Conservation (phyloP, 2,113 vertebrate genomes). For the Dromas ardeola region DNA sequence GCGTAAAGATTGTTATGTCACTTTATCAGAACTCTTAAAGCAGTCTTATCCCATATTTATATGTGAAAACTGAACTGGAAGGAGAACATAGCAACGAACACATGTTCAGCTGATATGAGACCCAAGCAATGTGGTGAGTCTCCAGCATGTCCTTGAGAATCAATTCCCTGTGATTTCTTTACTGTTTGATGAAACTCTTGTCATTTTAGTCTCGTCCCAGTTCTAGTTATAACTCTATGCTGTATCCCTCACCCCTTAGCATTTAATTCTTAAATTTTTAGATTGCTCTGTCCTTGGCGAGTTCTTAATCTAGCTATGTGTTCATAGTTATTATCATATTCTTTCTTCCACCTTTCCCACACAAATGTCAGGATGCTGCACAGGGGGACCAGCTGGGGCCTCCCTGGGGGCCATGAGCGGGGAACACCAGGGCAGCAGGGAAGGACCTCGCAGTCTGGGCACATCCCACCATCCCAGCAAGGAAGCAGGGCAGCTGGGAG, state of each 20-base stretch:
- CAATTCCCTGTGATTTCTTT: neutral
- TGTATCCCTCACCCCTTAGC: neutral
- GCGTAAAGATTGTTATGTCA: neutral
- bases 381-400: neutral
- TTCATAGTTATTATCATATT: neutral
- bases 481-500: neutral
- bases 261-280: neutral
- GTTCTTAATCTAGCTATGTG: neutral
- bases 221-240: neutral
- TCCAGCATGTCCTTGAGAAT: neutral
- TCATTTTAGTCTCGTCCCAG: neutral
- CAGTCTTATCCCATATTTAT: neutral
- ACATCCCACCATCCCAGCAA: neutral
- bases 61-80: neutral
- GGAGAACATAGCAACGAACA: neutral
- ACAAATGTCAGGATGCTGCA: neutral
- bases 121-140: neutral
- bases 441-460: accelerated
- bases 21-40: neutral
- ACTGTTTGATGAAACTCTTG: neutral
- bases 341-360: neutral
- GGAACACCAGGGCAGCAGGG: neutral
- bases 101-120: neutral
- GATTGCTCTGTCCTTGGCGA: neutral
- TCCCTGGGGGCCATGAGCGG: too few species aligned